Evolutionary conservation across 2,888 invertebrate genomes (phyloP).

Genomic region (Hirtodrosophila duncani): DNA sequence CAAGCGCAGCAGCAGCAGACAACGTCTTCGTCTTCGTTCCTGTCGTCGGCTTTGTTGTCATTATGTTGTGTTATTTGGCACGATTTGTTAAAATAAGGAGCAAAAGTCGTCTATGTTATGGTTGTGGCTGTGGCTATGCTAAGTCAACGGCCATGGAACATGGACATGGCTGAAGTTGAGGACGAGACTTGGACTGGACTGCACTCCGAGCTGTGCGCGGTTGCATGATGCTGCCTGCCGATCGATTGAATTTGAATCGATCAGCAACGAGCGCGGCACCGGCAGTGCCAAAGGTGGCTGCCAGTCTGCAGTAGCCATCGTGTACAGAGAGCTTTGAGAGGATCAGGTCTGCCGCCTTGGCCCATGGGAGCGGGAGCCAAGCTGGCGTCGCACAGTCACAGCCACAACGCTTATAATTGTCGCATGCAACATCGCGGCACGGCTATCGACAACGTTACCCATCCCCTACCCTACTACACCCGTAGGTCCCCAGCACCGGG

Average conservation of each 20-base stretch:
- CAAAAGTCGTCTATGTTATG: slow-evolving; percentile 16
- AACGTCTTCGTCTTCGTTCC: slow-evolving; percentile 36
- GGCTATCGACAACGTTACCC: slow-evolving; percentile 43
- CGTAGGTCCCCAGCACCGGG: slow-evolving; percentile 3
- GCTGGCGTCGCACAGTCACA: slow-evolving; percentile 54
- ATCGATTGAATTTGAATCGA: slow-evolving; percentile 72
- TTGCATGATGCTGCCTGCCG: slow-evolving; percentile 73
- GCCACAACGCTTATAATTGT: slow-evolving; percentile 59
- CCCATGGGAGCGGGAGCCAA: slow-evolving; percentile 68
- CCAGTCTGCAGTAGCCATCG: slow-evolving; percentile 16
- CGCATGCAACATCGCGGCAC: slow-evolving; percentile 72
- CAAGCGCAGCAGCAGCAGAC: slow-evolving; percentile 29
- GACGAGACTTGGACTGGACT: slow-evolving; percentile 6
- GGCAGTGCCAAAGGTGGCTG: slow-evolving; percentile 27
- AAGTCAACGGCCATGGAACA: background rate
- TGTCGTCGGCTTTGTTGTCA: slow-evolving; percentile 73
- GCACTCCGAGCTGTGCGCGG: slow-evolving; percentile 63
- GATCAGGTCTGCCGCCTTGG: slow-evolving; percentile 33
- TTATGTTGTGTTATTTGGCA: slow-evolving; percentile 75
- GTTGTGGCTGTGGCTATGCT: slow-evolving; percentile 7
- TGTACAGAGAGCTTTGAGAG: too few relatives aligned
- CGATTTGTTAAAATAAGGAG: slow-evolving; percentile 72
- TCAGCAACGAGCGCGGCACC: slow-evolving; percentile 56
- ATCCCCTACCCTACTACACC: slow-evolving; percentile 3
- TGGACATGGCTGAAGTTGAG: slow-evolving; percentile 3